A percentile compares a stretch with the other conserved stretches of the same genome.
These are phyloP conservation scores for Pyrgilauda ruficollis DNA, from an alignment of 2,113 vertebrate species.

Conservation along the genomic window DNA sequence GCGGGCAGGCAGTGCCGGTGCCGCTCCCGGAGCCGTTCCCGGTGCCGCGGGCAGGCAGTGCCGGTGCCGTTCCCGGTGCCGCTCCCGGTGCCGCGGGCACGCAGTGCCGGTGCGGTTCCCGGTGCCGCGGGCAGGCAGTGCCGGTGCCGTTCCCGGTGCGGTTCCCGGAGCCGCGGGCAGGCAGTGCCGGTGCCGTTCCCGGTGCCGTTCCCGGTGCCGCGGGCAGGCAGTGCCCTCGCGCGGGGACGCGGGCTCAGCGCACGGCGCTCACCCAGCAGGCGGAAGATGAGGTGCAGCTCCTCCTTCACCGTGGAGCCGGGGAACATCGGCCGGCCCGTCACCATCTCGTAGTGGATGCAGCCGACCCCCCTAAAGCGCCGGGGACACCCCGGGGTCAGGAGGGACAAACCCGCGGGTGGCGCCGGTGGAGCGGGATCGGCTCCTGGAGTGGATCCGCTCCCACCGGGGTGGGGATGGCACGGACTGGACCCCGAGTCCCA, in stretches of 20 bases:
- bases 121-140: too few species aligned
- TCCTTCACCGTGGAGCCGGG: conserved; percentile 95
- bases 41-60: too few species aligned
- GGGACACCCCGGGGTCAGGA: background rate
- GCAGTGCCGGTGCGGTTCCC: too few species aligned
- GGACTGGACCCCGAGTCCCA: background rate
- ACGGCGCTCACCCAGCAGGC: conserved; percentile 79
- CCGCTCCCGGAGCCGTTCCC: too few species aligned
- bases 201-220: background rate
- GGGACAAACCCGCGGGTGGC: background rate
- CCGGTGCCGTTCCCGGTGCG: too few species aligned
- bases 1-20: too few species aligned
- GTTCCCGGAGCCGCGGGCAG: background rate
- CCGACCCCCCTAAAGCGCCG: conserved; percentile 85
- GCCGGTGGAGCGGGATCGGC: background rate
- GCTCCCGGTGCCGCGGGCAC: too few species aligned
- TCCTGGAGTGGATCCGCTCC: background rate
- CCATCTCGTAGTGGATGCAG: conserved; percentile 94
- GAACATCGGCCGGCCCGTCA: conserved; percentile 92
- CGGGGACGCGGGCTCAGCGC: background rate
- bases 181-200: background rate
- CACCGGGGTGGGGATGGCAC: background rate
- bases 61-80: too few species aligned
- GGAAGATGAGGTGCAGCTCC: conserved; percentile 91
- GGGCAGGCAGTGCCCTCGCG: conserved; percentile 56